Base-by-base conservation (phyloP, 2,888 invertebrate genomes). In the Mycalesis mineus region DNA sequence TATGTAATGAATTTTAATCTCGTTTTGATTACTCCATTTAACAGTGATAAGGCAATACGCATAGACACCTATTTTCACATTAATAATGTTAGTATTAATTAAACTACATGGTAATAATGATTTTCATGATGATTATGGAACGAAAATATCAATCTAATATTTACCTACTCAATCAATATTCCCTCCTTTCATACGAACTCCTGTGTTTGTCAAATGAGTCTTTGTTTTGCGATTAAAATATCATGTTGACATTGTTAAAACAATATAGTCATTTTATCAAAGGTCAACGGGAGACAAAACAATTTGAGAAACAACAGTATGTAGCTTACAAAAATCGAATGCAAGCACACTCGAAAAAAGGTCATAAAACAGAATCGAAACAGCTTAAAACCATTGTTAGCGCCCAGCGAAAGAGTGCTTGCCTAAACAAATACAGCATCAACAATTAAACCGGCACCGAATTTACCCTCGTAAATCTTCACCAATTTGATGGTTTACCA, bases 401-500 rank as follows among this genome's bases (percentile, higher is more conserved):
- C 57, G 49, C 60, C 60, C 59, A 63, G 54, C 37, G 39, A 56
- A 60, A 57, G 63, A 63, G 65, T 65, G 61, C 61, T 60, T 51
- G 51, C 64, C 63, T 61, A 57, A 63, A 65, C 60, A 63, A 65
- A 63, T 60, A 64, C 37, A 55, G 60, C 55, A 52, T 61, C 61
- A 60, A 65, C 65, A 65, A 63, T 65, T 65, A 65, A 65, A 64
- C 51, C 52, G 60, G 55, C 56, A 57, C 60, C 56, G 66, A 73
- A 65, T 67, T 65, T 61, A 64, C 62, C 63, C 57, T 66, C 64
- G 74, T 77, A 78, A 78, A 78, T 78, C 74, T 73, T 67, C 67
- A 68, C 72, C 71, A 72, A 72, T 70, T 72, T 70, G 66, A 68
- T 65, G 73, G 74, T 71, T 70, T 71, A 67, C 73, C 70, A 61